Evolutionary conservation across 2,797 vertebrate genomes (phyloP), one percentile per base, ranked within the genome.

Genomic region (Erethizon dorsatum): DNA sequence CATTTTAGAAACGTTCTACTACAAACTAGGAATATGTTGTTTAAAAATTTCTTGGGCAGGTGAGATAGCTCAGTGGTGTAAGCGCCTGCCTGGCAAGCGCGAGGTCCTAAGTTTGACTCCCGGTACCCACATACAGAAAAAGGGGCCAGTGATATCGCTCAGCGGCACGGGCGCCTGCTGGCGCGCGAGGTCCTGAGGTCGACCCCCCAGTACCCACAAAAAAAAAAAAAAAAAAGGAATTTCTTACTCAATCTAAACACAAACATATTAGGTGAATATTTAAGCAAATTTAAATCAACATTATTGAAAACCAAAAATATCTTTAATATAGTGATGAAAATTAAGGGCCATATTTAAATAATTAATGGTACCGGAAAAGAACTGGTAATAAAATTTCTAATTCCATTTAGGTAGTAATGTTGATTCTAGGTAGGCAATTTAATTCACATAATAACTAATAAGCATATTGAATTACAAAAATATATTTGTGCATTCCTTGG

Each of bases 381-480:
- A 77, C 20, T 69, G 28, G 90, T 65, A 18, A 67, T 94, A 45
- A 94, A 88, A 93, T 37, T 50, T 95, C 20, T 86, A 11, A 31
- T 69, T 73, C 50, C 50, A n/a, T 10, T 83, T 95, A 59, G 13
- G 67, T 85, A 75, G 94, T 57, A 45, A 77, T 83, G 89, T 61
- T 71, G 84, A 88, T 92, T 41, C n/a, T 69, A 75, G 69, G 52
- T 59, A 89, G 57, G 73, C 67, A 95, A 18, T 94, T 96, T 93
- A 88, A 95, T 96, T 90, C 78, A 63, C 83, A 33, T 75, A 83
- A 75, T 88, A 41, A 94, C 57, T 95, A 95, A 95, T 82, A 85
- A 90, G 47, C 41, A 63, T 67, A 65, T 45, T 91, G 41, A 45
- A 65, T 73, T 82, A 33, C 17, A 92, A 90, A 96, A 89, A 77